A percentile compares a stretch with the other conserved stretches of the same genome.
Conservation (phyloP, 2,797 vertebrate genomes). For the Hephaestus fuliginosus region DNA sequence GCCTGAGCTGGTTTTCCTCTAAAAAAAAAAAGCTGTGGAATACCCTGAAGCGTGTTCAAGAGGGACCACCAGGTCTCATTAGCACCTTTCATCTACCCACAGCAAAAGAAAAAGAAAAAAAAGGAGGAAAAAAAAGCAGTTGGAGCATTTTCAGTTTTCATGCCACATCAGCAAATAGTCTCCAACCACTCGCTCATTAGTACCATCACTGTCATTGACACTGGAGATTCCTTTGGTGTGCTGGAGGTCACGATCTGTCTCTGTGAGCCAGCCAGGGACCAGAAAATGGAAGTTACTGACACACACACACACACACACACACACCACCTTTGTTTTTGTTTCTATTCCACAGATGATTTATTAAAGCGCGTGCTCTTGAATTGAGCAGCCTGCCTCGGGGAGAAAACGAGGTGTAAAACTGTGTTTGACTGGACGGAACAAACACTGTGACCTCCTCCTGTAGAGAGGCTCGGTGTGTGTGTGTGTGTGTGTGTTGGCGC, state of each 20-base stretch:
- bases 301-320: background rate
- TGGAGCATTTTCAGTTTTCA: background rate
- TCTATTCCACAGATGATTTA: background rate
- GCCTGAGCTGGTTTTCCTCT: constrained; percentile 17
- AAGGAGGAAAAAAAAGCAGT: too few species aligned
- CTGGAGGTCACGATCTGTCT: background rate
- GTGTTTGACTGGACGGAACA: background rate
- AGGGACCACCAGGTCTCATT: constrained; percentile 27
- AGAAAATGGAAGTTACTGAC: background rate
- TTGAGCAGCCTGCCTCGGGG: rapidly evolving
- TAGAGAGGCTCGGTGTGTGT: background rate
- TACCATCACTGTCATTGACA: constrained; percentile 24
- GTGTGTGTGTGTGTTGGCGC: constrained; percentile 22
- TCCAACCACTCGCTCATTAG: constrained; percentile 7
- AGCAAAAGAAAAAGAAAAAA: background rate
- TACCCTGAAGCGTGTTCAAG: constrained; percentile 35
- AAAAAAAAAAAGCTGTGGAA: background rate
- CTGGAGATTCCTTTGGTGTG: background rate
- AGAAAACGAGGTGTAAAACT: background rate
- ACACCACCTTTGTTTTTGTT: background rate
- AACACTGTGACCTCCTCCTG: background rate
- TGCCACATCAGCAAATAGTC: constrained; percentile 23
- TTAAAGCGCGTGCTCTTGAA: too few species aligned
- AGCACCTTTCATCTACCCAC: constrained; percentile 15
- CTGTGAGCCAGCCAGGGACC: background rate